Evolutionary conservation across 2,113 vertebrate species (phyloP).

Genomic region (Brachypodius melanocephalos): DNA sequence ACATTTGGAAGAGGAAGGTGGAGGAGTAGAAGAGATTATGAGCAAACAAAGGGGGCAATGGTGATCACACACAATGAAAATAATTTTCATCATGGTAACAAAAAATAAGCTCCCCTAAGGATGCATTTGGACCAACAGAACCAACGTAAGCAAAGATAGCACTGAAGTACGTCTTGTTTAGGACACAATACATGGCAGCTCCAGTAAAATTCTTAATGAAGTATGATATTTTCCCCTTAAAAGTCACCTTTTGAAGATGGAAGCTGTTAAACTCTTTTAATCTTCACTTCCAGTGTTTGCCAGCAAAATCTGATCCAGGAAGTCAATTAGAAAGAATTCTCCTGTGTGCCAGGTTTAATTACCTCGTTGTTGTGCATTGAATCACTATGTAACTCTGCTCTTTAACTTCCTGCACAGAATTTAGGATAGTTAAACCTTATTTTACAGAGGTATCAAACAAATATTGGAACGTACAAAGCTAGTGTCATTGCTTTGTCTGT

Average conservation of each 20-base stretch:
- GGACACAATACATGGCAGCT: not conserved
- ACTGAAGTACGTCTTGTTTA: not conserved
- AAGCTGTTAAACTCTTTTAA: conserved; percentile 14
- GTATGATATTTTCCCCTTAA: not conserved
- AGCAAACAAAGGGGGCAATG: conserved; percentile 25
- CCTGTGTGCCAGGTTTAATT: not conserved
- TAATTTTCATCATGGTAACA: conserved; percentile 49
- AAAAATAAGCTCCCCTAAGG: conserved; percentile 19
- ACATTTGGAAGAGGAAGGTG: conserved; percentile 12
- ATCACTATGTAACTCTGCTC: not conserved
- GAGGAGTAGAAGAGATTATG: conserved; percentile 19
- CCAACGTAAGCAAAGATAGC: not conserved
- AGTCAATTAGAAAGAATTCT: not conserved
- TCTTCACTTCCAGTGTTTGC: not conserved
- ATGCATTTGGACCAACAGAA: not conserved
- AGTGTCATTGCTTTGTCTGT: not conserved
- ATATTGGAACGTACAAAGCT: not conserved
- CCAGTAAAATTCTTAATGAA: not conserved
- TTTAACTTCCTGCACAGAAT: not conserved
- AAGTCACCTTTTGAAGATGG: conserved; percentile 9
- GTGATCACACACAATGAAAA: conserved; percentile 32
- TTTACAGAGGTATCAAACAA: not conserved
- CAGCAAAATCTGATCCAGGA: not conserved
- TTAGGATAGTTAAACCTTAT: not conserved
- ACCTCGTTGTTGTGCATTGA: not conserved